Evolutionary conservation across 1,140 invertebrate genomes (phyloP).

Genomic region (Lepidurus packardi): DNA sequence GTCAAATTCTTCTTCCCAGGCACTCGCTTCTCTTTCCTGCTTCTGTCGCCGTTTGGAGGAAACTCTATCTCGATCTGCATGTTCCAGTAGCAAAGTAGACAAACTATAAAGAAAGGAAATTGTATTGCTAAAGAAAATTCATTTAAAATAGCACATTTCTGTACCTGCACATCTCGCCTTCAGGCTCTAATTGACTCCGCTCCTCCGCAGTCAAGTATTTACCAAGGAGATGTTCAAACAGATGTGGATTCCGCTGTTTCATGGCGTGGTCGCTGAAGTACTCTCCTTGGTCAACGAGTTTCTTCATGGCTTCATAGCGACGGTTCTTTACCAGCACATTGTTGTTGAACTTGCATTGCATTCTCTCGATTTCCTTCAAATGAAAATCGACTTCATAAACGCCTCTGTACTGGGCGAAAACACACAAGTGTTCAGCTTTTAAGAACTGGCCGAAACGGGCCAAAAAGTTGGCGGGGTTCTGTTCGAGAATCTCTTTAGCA

Average conservation of each 20-base stretch:
- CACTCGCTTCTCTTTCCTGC: conserved; percentile 57
- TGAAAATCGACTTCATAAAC: conserved; percentile 58
- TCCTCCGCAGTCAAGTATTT: conserved; percentile 74
- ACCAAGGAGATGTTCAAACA: conserved; percentile 83
- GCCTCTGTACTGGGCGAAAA: conserved; percentile 52
- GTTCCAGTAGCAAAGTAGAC: conserved; percentile 47
- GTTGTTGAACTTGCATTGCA: conserved; percentile 34
- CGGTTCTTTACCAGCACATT: conserved; percentile 66
- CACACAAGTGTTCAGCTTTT: conserved; percentile 58
- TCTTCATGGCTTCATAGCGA: conserved; percentile 72
- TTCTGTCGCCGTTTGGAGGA: conserved; percentile 50
- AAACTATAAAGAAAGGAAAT: conserved; percentile 37
- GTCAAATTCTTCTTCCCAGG: conserved; percentile 50
- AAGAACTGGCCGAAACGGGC: conserved; percentile 68
- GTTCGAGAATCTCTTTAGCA: conserved; percentile 57
- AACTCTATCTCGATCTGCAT: conserved; percentile 53
- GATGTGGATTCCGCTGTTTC: conserved; percentile 79
- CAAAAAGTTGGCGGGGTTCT: conserved; percentile 63
- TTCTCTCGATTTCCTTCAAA: conserved; percentile 50
- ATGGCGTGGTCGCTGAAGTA: conserved; percentile 90
- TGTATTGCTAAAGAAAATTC: conserved; percentile 29
- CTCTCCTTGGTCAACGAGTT: conserved; percentile 59
- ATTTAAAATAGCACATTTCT: conserved; percentile 1
- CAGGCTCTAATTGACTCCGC: conserved; percentile 47
- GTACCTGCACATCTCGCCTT: conserved; percentile 29